Base-by-base conservation (phyloP, 2,888 invertebrate genomes). In the Mesoligia furuncula region DNA sequence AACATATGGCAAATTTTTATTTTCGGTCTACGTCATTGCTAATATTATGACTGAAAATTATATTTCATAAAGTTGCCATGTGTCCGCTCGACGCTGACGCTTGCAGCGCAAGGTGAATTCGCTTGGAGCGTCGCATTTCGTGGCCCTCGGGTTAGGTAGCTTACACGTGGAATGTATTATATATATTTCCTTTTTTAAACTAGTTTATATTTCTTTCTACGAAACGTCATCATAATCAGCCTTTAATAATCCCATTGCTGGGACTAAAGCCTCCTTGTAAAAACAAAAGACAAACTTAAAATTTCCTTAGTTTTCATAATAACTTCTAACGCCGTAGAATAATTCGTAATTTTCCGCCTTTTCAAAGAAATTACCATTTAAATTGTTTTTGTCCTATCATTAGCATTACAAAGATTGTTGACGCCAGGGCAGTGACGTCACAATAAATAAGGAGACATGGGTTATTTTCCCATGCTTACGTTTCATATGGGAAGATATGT, bases 301-400 rank as follows among this genome's bases (percentile, higher is more conserved):
- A 15, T 2, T 24, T 5, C 39, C 7, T 80, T 48, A 80, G 24
- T 73, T 80, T 36, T 45, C 36, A 24, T 31, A 72, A 57, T 27
- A n/a, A 74, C 27, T 61, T 54, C 24, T 24, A 31, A 54, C 59
- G 6, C 54, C n/a, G 20, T 17, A 31, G 17, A 65, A 51, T 69
- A 75, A 75, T 66, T 66, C 62, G 57, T 77, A 72, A 81, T 74
- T 69, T 77, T 71, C 65, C 75, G 90, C 90, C 77, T 83, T 88
- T 90, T 89, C 92, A 94, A 94, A 94, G 93, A 93, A 94, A 96
- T 96, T 96, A 95, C 91, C 95, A 96, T 96, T 94, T 95, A 94
- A 95, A 96, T 95, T 93, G 94, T 95, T 93, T 93, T 92, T 91
- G 90, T 90, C 91, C 92, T 91, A 87, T 88, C 89, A 95, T 96